phyloP scores from a whole-genome alignment of 2,797 vertebrate species.

The Pseudomugil tenellus region DNA sequence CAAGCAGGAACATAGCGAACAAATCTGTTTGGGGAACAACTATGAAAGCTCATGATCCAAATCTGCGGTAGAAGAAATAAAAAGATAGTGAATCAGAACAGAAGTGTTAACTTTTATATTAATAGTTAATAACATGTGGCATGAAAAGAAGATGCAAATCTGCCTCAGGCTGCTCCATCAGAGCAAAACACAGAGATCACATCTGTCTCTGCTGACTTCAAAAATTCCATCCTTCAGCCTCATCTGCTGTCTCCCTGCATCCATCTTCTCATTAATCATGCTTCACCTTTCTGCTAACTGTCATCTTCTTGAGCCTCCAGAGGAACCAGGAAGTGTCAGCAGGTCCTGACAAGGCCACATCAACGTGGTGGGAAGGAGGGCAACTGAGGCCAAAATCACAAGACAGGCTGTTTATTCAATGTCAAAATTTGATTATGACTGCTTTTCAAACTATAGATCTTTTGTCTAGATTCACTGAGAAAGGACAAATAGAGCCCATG shows the following conservation, averaged over 20 bases:
- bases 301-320: conserved; percentile 5
- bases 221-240: conserved; percentile 3
- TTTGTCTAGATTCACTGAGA: no score
- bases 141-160: not conserved
- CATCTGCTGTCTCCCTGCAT: conserved; percentile 6
- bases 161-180: not conserved
- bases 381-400: not conserved
- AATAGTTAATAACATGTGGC: not conserved
- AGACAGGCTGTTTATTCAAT: not conserved
- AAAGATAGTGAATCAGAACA: not conserved
- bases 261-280: conserved; percentile 58
- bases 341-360: conserved; percentile 18
- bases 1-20: no score
- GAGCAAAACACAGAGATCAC: conserved; percentile 2
- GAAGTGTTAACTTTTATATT: not conserved
- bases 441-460: no score
- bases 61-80: no score
- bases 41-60: accelerated
- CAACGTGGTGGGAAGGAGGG: not conserved
- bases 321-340: conserved; percentile 48
- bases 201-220: conserved; percentile 18
- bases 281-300: conserved; percentile 51
- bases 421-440: no score
- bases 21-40: not conserved
- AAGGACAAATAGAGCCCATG: no score